Percentiles rank a stretch among this genome's conserved stretches.
Conservation (phyloP, 2,797 vertebrate species). For the Catostomus latipinnis region DNA sequence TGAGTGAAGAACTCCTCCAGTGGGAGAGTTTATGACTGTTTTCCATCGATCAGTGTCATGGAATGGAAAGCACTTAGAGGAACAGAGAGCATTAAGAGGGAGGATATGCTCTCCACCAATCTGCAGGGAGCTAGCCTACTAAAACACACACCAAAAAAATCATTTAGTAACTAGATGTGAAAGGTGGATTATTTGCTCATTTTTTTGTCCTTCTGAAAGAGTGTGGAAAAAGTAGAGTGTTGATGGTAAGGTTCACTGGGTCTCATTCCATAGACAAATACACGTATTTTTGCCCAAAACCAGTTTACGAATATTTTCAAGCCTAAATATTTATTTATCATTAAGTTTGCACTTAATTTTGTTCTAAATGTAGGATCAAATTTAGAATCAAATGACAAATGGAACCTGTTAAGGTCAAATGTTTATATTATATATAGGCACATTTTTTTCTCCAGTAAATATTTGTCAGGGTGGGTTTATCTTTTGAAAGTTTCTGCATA, state of each 20-base stretch:
- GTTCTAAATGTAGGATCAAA: no score
- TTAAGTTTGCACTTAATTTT: no score
- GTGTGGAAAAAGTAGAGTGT: background rate
- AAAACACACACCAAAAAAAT: slow-evolving; percentile 44
- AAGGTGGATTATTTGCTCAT: slow-evolving; percentile 42
- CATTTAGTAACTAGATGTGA: slow-evolving; percentile 40
- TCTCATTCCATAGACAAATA: background rate
- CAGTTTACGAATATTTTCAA: no score
- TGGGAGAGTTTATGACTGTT: slow-evolving; percentile 53
- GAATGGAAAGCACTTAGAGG: slow-evolving; percentile 52
- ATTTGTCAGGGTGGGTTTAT: no score
- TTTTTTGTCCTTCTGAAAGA: slow-evolving; percentile 32
- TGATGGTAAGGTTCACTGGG: background rate
- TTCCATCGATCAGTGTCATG: slow-evolving; percentile 51
- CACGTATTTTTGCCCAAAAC: no score
- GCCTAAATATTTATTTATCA: no score
- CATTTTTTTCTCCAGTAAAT: no score
- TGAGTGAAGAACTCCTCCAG: slow-evolving; percentile 47
- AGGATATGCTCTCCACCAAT: slow-evolving; percentile 34
- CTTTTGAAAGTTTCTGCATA: no score
- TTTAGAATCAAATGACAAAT: no score
- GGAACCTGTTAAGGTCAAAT: no score
- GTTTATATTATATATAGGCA: no score
- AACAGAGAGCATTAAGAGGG: slow-evolving; percentile 52
- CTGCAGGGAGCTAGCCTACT: slow-evolving; percentile 55